Conservation (phyloP, 2,113 vertebrate species). For the Amazona guildingii region DNA sequence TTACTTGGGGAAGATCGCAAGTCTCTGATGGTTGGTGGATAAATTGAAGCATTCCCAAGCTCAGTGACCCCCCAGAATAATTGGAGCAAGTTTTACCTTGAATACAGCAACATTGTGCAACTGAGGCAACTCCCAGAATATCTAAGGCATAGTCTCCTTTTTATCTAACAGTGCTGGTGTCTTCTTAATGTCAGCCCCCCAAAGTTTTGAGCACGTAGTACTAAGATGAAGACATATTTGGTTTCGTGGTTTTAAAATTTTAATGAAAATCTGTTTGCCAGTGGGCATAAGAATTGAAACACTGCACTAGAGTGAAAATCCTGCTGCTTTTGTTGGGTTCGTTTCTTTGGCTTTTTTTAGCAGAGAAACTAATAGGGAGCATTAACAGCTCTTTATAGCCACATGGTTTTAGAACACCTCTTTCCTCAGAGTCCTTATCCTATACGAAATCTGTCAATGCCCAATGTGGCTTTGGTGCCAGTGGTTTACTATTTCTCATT, state of each 20-base stretch:
- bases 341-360: no score
- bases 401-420: accelerated
- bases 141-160: not conserved
- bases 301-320: not conserved
- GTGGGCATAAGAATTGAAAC: not conserved
- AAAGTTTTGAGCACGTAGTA: not conserved
- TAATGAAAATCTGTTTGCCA: not conserved
- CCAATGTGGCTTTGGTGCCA: not conserved
- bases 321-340: not conserved
- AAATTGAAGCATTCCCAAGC: not conserved
- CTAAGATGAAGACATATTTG: not conserved
- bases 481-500: not conserved
- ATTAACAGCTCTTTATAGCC: not conserved
- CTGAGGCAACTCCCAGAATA: not conserved
- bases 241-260: not conserved
- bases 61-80: not conserved
- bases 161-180: not conserved
- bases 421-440: not conserved
- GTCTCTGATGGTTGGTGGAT: not conserved
- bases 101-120: not conserved
- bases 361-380: not conserved
- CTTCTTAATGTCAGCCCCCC: not conserved
- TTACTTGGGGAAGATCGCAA: not conserved
- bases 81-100: not conserved
- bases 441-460: not conserved